Percentiles rank a stretch among this genome's conserved stretches.
These are phyloP conservation scores for Poeciliopsis infans DNA, from an alignment of 2,797 vertebrate species.

Conservation along the genomic window DNA sequence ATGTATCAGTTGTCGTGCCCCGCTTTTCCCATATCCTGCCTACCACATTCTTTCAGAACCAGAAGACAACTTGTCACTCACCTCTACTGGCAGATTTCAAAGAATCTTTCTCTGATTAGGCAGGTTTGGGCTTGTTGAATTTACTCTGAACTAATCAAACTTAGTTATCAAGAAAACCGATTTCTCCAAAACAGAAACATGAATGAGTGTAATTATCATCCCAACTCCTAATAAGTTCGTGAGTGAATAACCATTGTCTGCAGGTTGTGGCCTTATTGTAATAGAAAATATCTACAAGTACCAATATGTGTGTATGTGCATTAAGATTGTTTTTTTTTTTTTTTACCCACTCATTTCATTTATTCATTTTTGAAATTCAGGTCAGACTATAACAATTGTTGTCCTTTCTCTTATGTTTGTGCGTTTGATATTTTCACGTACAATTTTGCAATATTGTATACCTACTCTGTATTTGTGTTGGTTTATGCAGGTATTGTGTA, in stretches of 20 bases:
- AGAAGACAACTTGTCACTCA: background rate
- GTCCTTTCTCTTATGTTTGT: background rate
- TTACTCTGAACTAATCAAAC: background rate
- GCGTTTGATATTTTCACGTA: background rate
- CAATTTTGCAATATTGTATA: background rate
- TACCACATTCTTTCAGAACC: background rate
- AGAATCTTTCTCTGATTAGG: background rate
- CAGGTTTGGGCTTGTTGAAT: background rate
- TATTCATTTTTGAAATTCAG: background rate
- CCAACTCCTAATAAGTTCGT: no score
- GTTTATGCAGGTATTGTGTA: background rate
- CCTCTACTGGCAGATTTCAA: background rate
- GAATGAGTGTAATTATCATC: background rate
- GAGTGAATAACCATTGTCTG: background rate
- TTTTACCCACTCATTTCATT: background rate
- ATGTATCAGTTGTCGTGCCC: background rate
- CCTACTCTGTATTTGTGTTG: background rate
- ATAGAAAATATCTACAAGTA: background rate
- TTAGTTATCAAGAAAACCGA: background rate
- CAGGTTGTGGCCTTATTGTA: background rate
- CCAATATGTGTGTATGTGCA: background rate
- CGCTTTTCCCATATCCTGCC: background rate
- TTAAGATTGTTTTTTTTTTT: background rate
- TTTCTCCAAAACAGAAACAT: background rate
- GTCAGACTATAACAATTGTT: background rate